These are phyloP conservation scores for Cyanoderma ruficeps DNA, from an alignment of 2,113 vertebrate species.

Conservation along the genomic window DNA sequence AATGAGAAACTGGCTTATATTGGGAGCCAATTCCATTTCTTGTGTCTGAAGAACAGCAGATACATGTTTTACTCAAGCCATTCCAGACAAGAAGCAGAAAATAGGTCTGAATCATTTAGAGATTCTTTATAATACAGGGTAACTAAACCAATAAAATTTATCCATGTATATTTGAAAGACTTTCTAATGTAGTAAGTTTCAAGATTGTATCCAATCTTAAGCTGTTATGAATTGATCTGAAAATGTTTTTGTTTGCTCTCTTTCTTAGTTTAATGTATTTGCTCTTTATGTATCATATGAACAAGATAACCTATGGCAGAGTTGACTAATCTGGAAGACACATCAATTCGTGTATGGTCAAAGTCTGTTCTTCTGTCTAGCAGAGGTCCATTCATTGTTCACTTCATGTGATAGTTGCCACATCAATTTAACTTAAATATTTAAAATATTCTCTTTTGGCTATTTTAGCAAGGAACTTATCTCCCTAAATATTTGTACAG, in stretches of 20 bases:
- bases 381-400: background rate
- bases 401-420: background rate
- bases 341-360: accelerated
- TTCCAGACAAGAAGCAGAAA: background rate
- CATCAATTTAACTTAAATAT: background rate
- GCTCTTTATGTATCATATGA: background rate
- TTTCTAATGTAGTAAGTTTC: background rate
- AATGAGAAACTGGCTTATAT: background rate
- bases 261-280: background rate
- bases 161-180: background rate
- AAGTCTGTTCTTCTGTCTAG: background rate
- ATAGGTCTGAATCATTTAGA: background rate
- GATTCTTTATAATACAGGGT: background rate
- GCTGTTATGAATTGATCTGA: background rate
- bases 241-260: background rate
- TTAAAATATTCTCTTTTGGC: background rate
- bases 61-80: background rate
- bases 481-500: background rate
- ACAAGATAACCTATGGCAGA: background rate
- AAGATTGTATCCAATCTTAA: background rate
- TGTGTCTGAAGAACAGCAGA: background rate
- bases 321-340: background rate
- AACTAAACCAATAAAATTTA: background rate
- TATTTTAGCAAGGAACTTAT: background rate
- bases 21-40: background rate